Evolutionary conservation across 2,797 vertebrate genomes (phyloP).

Genomic region (Columba guinea): DNA sequence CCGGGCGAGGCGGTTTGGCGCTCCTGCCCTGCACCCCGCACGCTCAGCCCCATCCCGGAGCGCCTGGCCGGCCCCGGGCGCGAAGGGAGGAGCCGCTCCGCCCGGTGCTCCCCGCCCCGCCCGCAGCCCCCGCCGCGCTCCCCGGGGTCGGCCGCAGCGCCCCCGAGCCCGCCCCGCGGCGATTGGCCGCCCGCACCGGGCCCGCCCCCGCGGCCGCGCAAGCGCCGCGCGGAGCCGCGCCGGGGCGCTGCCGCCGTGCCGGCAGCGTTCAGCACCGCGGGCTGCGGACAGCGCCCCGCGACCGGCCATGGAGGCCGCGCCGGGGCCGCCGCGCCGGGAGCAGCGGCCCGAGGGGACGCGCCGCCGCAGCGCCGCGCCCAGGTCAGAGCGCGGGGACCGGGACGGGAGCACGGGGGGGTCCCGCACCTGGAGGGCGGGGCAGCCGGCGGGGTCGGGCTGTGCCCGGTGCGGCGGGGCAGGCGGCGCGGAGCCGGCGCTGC

Average conservation of each 20-base stretch:
- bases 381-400: background rate
- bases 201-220: conserved; percentile 18
- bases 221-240: background rate
- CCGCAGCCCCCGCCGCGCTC: background rate
- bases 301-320: conserved; percentile 23
- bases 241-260: background rate
- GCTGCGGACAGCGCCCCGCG: conserved; percentile 46
- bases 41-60: background rate
- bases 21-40: no score
- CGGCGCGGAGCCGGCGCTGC: background rate
- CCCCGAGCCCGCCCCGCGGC: background rate
- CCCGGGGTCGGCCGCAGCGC: background rate
- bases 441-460: background rate
- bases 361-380: conserved; percentile 8
- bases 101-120: background rate
- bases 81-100: background rate
- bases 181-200: background rate
- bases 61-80: no score
- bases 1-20: no score
- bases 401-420: background rate
- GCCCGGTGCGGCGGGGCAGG: background rate
- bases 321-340: background rate
- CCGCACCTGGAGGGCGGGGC: background rate
- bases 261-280: conserved; percentile 47
- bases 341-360: background rate